These are phyloP conservation scores for Phalacrocorax aristotelis DNA, from an alignment of 2,113 vertebrate genomes.

Conservation along the genomic window DNA sequence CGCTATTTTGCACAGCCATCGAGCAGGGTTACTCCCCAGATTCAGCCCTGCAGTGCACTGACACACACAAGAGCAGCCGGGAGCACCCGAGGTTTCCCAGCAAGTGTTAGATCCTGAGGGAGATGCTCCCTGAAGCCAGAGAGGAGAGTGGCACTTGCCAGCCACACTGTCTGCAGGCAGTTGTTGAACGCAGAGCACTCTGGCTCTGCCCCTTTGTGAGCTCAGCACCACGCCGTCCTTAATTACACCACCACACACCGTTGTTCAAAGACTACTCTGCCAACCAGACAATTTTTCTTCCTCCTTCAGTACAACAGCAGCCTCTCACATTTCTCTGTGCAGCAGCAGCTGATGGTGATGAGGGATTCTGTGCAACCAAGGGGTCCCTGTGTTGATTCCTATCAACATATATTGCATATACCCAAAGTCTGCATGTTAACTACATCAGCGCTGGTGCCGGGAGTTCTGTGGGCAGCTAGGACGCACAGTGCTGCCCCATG, in stretches of 20 bases:
- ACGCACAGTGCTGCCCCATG: fast-evolving
- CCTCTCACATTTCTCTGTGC: neutral
- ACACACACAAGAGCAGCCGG: neutral
- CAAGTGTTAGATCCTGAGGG: fast-evolving
- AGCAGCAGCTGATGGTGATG: neutral
- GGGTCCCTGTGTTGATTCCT: too few species aligned
- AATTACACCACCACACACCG: neutral
- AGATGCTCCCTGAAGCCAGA: neutral
- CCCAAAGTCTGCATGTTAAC: neutral
- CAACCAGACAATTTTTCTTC: fast-evolving
- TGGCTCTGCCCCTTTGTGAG: neutral
- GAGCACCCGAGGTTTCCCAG: fast-evolving
- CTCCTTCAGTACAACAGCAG: neutral
- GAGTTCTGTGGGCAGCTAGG: neutral
- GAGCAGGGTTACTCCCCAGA: neutral
- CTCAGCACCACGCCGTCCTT: neutral
- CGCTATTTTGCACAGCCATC: neutral
- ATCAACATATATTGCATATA: too few species aligned
- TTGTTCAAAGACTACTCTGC: neutral
- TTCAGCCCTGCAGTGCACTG: neutral
- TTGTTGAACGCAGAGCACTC: fast-evolving
- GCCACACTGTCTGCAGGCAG: neutral
- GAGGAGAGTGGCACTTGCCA: neutral
- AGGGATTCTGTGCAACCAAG: neutral
- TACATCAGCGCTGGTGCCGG: neutral